Evolutionary conservation across 2,113 vertebrate species (phyloP), one percentile per base, ranked within the genome.

Genomic region (Loxodonta africana): DNA sequence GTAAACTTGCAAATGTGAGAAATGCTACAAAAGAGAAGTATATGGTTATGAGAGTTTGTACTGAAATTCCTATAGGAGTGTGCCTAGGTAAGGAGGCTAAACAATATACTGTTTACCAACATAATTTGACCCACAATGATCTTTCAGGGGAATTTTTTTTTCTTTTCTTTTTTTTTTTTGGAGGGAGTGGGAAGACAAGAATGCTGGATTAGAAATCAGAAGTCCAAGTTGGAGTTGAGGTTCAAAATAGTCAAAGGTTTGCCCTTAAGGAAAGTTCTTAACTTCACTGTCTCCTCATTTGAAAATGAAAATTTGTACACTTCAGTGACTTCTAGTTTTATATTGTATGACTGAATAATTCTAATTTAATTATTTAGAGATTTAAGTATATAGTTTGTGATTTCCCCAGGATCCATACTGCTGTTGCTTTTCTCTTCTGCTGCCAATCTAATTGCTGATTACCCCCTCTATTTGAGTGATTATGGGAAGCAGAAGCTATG

Each of bases 401-500:
- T 91, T 95, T 96, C 81, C 95, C 46, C 41, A 85, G 88, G 73
- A 94, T 41, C 4, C 78, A 95, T 73, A 57, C 28, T 88, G 21
- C 53, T 86, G 18, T 88, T 53, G 33, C 28, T 88, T 94, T 11
- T 95, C 9, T 94, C 57, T 76, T 89, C 69, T 85, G 48, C n/a
- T 83, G 41, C 28, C 91, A 90, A 33, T 57, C 73, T 74, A 94
- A 96, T 96, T 88, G 63, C 80, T 95, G 94, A 93, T 97, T 95
- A 73, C 21, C 26, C 26, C 23, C 60, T 90, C 62, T 30, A 88
- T 92, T 80, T 82, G 46, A 90, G 63, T 74, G 93, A 85, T 62
- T 57, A 53, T 51, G 51, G 63, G 60, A 84, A 95, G 90, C 84
- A 44, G 65, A 96, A 96, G 53, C 69, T 74, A 91, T 83, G 53